A percentile compares a stretch with the other conserved stretches of the same genome.
phyloP scores from a whole-genome alignment of 2,888 invertebrate genomes.

The Eledona agricola region DNA sequence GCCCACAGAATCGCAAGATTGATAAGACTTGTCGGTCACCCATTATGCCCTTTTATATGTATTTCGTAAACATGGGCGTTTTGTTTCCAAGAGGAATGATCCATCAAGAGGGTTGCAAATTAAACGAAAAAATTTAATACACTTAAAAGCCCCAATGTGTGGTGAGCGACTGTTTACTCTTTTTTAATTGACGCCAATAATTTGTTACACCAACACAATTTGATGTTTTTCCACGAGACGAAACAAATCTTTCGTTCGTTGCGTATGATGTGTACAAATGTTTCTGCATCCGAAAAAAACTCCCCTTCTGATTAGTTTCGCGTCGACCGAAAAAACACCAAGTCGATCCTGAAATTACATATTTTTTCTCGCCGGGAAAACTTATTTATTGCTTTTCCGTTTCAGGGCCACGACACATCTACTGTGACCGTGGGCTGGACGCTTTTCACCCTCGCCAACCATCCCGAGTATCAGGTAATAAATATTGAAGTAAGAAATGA shows the following conservation, averaged over 20 bases:
- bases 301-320: constrained; percentile 18
- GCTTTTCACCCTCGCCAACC: constrained; percentile 56
- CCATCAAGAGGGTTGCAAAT: neutral
- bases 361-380: constrained; percentile 8
- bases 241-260: constrained; percentile 11
- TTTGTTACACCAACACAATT: neutral
- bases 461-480: constrained; percentile 58
- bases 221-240: neutral
- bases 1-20: neutral
- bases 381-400: constrained; percentile 27
- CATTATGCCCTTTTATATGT: constrained; percentile 10
- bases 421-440: constrained; percentile 57
- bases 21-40: neutral
- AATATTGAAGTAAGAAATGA: constrained; percentile 33
- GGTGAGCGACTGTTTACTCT: too few relatives aligned
- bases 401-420: constrained; percentile 60
- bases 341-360: constrained; percentile 17
- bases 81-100: constrained; percentile 6
- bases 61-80: constrained; percentile 5
- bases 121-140: constrained; percentile 9
- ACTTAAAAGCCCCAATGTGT: too few relatives aligned
- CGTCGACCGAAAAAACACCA: constrained; percentile 12
- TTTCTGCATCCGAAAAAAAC: constrained; percentile 9
- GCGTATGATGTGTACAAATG: constrained; percentile 21
- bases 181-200: too few relatives aligned